Conservation (phyloP, 2,888 invertebrate species). For the Heliconius charithonia region DNA sequence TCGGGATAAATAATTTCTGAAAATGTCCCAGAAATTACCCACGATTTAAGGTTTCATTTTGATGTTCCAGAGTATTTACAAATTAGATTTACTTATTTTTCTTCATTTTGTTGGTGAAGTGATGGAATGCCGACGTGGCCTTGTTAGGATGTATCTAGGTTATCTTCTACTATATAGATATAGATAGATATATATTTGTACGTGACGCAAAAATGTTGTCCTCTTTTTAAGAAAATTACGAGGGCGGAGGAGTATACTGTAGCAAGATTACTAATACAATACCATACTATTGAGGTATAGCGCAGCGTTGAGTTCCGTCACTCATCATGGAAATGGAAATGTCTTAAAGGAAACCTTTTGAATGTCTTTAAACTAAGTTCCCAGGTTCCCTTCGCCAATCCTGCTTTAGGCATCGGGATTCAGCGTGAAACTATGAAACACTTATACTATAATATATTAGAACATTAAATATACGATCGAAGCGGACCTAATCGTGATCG, state of each 20-base stretch:
- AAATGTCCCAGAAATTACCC: conserved; percentile 37
- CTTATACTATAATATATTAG: not conserved
- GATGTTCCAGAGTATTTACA: conserved; percentile 27
- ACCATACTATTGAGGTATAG: not conserved
- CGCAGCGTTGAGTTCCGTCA: not conserved
- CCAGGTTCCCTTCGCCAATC: not conserved
- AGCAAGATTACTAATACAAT: too few relatives aligned
- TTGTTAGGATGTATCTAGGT: too few relatives aligned
- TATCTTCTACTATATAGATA: too few relatives aligned
- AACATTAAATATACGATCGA: conserved; percentile 32
- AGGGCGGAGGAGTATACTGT: too few relatives aligned
- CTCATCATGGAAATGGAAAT: not conserved
- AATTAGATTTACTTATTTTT: conserved; percentile 27
- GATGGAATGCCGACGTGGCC: not conserved
- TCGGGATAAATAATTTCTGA: conserved; percentile 35
- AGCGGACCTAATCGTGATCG: conserved; percentile 39
- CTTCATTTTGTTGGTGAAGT: not conserved
- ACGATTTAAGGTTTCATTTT: conserved; percentile 38
- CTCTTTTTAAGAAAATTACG: too few relatives aligned
- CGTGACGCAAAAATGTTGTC: too few relatives aligned
- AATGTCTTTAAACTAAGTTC: not conserved
- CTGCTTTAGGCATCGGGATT: not conserved
- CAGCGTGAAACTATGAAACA: too few relatives aligned
- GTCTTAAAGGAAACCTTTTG: too few relatives aligned
- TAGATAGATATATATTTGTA: too few relatives aligned